Evolutionary conservation across 1,140 invertebrate genomes (phyloP), one percentile per base, ranked within the genome.

Genomic region (Drosophila saltans): DNA sequence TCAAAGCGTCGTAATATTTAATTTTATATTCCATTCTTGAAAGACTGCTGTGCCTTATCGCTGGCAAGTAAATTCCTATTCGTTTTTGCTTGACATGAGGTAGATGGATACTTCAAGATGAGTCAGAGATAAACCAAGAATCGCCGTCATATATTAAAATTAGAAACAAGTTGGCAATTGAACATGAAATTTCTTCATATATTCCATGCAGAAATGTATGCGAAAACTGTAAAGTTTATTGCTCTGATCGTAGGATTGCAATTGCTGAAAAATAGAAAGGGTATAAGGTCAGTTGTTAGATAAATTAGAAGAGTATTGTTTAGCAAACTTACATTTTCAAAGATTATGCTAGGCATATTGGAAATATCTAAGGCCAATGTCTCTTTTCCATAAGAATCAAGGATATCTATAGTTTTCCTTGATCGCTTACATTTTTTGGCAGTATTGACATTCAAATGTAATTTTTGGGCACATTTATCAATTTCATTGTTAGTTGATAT

Each of bases 271-370:
- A 41, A 72, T 7, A 7, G 2, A 16, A 16, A 16, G 16, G 16
- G 16, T 16, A 16, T 16, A 16, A 16, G 16, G 16, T 16, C 16
- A 16, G 16, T 16, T 16, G 16, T 16, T 16, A 16, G 16, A 0
- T 16, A 0, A 16, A 16, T 16, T 24, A 41, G 7, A 0, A 0
- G 0, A 16, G 0, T 36, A 10, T 8, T 4, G 1, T 8, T 71
- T 78, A 83, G 4, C 63, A 3, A 92, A 73, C 81, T 84, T 66
- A 92, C 91, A 56, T 79, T 75, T 33, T 91, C 78, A 8, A 92
- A 71, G 1, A 79, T 85, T 78, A 92, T 90, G 28, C 65, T 88
- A 43, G 28, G 28, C 28, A 30, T 30, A 30, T 30, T 2, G 28
- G 28, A 30, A 2, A 30, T 30, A 30, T 30, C 28, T 30, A 30